Percentiles rank a stretch among this genome's conserved stretches.
These are phyloP conservation scores for Ecliptopera silaceata DNA, from an alignment of 2,888 invertebrate genomes.

Conservation along the genomic window DNA sequence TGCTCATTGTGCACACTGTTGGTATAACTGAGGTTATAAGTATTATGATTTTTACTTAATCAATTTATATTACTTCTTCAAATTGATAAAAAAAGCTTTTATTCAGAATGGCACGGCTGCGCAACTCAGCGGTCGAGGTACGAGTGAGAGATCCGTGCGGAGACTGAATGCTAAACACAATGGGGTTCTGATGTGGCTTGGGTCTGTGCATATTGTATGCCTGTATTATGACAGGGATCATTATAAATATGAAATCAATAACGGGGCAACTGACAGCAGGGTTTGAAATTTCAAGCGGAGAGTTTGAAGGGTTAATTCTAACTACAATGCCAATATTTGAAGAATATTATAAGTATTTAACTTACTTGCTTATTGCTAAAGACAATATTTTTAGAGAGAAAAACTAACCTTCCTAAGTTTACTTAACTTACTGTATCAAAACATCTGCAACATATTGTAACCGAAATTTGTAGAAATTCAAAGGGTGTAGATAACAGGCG, in stretches of 20 bases:
- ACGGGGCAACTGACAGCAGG: constrained; percentile 28
- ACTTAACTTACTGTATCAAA: constrained; percentile 23
- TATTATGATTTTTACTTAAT: constrained; percentile 59
- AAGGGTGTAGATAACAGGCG: constrained; percentile 20
- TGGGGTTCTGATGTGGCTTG: constrained; percentile 63
- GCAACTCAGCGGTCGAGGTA: constrained; percentile 58
- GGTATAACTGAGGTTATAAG: constrained; percentile 60
- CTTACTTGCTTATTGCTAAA: not conserved
- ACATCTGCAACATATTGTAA: constrained; percentile 16
- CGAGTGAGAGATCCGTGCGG: constrained; percentile 69
- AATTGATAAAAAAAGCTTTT: constrained; percentile 50
- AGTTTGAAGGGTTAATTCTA: constrained; percentile 4
- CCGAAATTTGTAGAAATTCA: constrained; percentile 17
- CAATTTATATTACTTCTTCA: constrained; percentile 54
- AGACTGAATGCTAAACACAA: constrained; percentile 64
- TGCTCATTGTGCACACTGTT: constrained; percentile 72
- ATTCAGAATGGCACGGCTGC: constrained; percentile 66
- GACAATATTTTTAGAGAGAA: not conserved
- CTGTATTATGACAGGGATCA: constrained; percentile 64
- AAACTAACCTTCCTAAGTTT: not conserved
- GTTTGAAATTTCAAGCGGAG: constrained; percentile 14
- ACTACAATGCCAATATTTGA: not conserved
- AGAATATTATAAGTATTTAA: not conserved
- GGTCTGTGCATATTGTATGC: constrained; percentile 55
- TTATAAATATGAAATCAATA: constrained; percentile 68